Percentiles rank a stretch among this genome's conserved stretches.
Evolutionary conservation across 2,888 invertebrate genomes (phyloP).

Genomic region (Biston betularia): DNA sequence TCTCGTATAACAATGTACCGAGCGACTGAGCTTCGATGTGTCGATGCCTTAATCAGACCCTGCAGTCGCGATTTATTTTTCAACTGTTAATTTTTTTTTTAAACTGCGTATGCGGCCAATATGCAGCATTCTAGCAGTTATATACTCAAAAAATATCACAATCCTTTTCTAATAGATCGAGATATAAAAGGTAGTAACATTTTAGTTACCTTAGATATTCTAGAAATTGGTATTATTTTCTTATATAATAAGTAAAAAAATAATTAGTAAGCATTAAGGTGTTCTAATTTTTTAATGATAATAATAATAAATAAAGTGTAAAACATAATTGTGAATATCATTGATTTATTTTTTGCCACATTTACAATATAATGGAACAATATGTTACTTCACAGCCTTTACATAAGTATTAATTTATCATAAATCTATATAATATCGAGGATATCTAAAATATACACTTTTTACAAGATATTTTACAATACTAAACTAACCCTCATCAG

Average conservation of each 20-base stretch:
- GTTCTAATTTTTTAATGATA: too few relatives aligned
- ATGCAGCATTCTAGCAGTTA: too few relatives aligned
- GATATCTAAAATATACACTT: slow-evolving; percentile 31
- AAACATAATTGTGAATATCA: background rate
- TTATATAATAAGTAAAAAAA: too few relatives aligned
- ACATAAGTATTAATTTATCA: background rate
- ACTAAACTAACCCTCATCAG: background rate
- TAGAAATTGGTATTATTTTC: too few relatives aligned
- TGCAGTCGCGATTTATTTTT: slow-evolving; percentile 55
- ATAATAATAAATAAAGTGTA: slow-evolving; percentile 50
- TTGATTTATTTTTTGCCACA: slow-evolving; percentile 32
- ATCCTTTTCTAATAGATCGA: too few relatives aligned
- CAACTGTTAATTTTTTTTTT: background rate
- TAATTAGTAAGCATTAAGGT: too few relatives aligned
- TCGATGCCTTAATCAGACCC: slow-evolving; percentile 79
- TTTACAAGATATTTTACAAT: slow-evolving; percentile 21
- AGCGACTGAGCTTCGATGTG: slow-evolving; percentile 72
- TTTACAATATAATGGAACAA: slow-evolving; percentile 11
- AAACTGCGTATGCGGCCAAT: too few relatives aligned
- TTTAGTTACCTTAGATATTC: too few relatives aligned
- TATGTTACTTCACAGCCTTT: slow-evolving; percentile 43
- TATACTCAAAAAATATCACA: too few relatives aligned
- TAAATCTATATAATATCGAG: slow-evolving; percentile 4
- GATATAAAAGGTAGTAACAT: too few relatives aligned
- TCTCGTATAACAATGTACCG: slow-evolving; percentile 84